These are phyloP conservation scores for Eulithis testata DNA, from an alignment of 2,888 invertebrate genomes.

Conservation along the genomic window DNA sequence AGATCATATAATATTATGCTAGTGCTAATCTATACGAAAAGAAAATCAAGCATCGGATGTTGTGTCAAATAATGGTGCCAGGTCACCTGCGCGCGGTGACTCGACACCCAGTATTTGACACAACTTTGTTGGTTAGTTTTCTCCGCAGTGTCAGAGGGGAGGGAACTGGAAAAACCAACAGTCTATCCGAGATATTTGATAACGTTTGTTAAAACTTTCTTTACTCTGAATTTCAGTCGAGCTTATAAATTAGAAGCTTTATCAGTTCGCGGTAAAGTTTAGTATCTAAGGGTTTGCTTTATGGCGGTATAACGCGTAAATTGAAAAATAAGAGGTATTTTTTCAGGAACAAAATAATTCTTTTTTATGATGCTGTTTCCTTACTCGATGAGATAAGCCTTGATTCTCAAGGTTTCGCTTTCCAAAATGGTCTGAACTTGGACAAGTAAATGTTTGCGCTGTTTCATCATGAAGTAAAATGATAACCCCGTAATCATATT, in stretches of 20 bases:
- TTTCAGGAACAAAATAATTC: slow-evolving; percentile 21
- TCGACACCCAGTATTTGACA: not conserved
- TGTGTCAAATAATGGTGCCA: no score
- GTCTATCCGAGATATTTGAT: slow-evolving; percentile 38
- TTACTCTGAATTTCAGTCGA: slow-evolving; percentile 52
- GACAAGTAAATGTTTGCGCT: not conserved
- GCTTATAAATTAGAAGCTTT: slow-evolving; percentile 71
- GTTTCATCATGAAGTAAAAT: not conserved
- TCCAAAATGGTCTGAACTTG: not conserved
- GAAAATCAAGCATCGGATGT: no score
- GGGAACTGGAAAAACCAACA: no score
- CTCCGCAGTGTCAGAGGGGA: not conserved
- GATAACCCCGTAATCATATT: not conserved
- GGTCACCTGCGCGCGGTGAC: not conserved
- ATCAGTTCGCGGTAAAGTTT: slow-evolving; percentile 66
- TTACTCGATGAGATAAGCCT: slow-evolving; percentile 17
- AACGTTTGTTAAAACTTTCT: slow-evolving; percentile 53
- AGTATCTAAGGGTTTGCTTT: slow-evolving; percentile 65
- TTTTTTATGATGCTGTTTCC: slow-evolving; percentile 27
- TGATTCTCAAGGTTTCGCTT: slow-evolving; percentile 1
- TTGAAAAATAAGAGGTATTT: slow-evolving; percentile 55
- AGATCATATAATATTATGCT: no score
- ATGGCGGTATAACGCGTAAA: slow-evolving; percentile 59
- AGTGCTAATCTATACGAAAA: no score
- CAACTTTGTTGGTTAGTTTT: not conserved